Conservation (phyloP, 2,113 vertebrate genomes). For the Mustelus asterias region DNA sequence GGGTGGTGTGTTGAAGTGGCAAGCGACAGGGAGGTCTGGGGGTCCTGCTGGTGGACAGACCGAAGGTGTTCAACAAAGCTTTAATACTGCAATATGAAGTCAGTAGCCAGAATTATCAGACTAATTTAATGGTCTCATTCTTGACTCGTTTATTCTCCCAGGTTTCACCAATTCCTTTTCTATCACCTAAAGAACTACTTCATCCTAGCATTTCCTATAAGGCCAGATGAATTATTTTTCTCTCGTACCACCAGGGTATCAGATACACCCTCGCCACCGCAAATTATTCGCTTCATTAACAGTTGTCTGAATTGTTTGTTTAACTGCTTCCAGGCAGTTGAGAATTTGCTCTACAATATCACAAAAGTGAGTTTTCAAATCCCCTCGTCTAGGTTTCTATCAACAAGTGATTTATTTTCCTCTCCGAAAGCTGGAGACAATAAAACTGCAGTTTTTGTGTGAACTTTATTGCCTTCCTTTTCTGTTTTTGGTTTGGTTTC, state of each 20-base stretch:
- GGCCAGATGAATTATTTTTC: not conserved
- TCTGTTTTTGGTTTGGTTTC: conserved; percentile 1
- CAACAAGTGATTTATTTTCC: not conserved
- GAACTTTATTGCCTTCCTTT: not conserved
- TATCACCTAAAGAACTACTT: not conserved
- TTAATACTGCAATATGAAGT: not conserved
- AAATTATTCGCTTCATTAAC: not conserved
- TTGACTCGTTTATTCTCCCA: not conserved
- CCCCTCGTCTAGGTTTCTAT: not conserved
- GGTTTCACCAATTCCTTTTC: not conserved
- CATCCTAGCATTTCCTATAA: not conserved
- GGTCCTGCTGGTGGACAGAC: no score
- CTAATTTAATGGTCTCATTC: not conserved
- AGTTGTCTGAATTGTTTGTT: not conserved
- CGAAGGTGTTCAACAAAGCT: no score
- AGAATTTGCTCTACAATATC: not conserved
- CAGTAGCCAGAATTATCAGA: not conserved
- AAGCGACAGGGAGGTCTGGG: no score
- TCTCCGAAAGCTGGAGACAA: not conserved
- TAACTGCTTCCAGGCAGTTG: not conserved
- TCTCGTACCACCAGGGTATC: not conserved
- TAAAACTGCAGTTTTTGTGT: not conserved
- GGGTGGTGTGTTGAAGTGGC: no score
- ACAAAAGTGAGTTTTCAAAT: not conserved
- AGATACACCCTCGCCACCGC: not conserved